Base-by-base conservation (phyloP, 1,140 invertebrate species). In the Pogonomyrmex barbatus region DNA sequence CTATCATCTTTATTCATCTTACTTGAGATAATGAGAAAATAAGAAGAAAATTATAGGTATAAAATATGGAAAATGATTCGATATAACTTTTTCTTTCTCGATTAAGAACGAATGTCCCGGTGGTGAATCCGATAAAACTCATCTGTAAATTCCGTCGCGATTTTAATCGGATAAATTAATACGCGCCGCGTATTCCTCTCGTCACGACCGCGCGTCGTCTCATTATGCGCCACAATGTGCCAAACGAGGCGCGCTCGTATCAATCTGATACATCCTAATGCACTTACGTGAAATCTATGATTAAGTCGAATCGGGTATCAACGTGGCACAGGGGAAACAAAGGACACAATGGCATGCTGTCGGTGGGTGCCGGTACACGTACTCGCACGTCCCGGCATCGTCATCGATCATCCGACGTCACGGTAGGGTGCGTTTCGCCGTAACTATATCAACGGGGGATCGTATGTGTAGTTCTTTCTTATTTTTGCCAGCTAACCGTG, bases 351-450 rank as follows among this genome's bases (percentile, higher is more conserved):
- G 24, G 24, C 39, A 54, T 24, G 42, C 47, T n/a, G 56, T 8
- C 17, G 36, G 17, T n/a, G 4, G 39, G 17, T 14, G 17, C 54
- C 54, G 87, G 24, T 36, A 52, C 36, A 85, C 47, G 81, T 89
- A 58, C 76, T 71, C 87, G 70, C 86, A 88, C 83, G 88, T 86
- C 67, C 63, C 88, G 88, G 82, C 89, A 73, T 90, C 88, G 88
- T 90, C 88, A 90, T 90, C 89, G 89, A 90, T 90, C 89, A 90
- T 90, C 86, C 88, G 76, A 78, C 89, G 89, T 90, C 88, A 90
- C 88, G 89, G 89, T 90, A 90, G 89, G 88, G 88, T 90, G 89
- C 86, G 86, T 88, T 88, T 87, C 67, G 56, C 54, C 76, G 88
- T 88, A 65, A 70, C 70, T 90, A 76, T 90, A 90, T 90, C 89